These are phyloP conservation scores for Monomorium pharaonis DNA, from an alignment of 1,140 invertebrate genomes.

Conservation along the genomic window DNA sequence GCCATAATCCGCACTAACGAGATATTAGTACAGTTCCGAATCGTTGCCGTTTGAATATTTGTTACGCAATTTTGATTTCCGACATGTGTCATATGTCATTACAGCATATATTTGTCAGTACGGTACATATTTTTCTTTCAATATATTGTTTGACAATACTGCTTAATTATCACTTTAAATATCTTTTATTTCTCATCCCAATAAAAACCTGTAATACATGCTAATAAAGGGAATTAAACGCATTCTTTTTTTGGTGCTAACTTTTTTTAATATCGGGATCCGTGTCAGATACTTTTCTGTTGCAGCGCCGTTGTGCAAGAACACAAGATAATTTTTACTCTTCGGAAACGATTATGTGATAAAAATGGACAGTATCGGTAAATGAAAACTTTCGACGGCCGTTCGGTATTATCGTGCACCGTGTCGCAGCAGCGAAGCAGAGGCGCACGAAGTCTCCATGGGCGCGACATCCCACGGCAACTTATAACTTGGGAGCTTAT, in stretches of 20 bases:
- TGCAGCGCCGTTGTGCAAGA: neutral
- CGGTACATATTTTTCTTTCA: neutral
- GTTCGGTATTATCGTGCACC: neutral
- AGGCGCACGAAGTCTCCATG: neutral
- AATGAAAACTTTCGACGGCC: conserved; percentile 25
- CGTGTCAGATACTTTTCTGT: neutral
- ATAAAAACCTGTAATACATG: neutral
- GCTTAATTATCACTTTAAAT: neutral
- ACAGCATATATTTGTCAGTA: neutral
- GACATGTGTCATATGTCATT: neutral
- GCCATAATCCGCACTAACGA: conserved; percentile 52
- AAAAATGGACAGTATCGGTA: neutral
- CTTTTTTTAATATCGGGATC: neutral
- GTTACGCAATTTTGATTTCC: neutral
- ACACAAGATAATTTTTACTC: neutral
- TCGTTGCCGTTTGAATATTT: conserved; percentile 1
- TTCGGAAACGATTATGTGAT: neutral
- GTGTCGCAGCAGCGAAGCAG: neutral
- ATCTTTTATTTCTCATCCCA: neutral
- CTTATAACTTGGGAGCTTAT: conserved; percentile 69
- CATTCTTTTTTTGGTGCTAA: neutral
- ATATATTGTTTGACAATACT: neutral
- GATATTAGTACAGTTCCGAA: conserved; percentile 28
- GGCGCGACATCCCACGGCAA: conserved; percentile 3
- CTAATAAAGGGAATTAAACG: neutral